Evolutionary conservation across 2,888 invertebrate genomes (phyloP), one percentile per base, ranked within the genome.

Genomic region (Drosophila barbarae): DNA sequence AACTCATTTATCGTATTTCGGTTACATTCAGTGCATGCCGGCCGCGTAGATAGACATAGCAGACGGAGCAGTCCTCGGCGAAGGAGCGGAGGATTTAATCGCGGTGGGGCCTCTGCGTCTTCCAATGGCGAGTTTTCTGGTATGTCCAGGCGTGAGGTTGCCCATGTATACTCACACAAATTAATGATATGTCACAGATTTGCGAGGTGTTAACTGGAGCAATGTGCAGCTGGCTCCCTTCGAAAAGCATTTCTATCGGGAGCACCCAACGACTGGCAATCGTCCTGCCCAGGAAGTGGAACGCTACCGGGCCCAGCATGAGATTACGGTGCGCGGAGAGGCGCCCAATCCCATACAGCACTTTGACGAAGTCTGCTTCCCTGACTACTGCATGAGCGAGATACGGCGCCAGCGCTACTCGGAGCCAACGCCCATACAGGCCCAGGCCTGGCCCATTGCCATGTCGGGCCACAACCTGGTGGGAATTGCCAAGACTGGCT

Each of bases 371-470:
- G 94, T 93, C 13, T 93, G 93, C 76, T 95, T 95, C 84, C 95
- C 95, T 12, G 94, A 94, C 77, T 93, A 93, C 86, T 93, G 94
- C 9, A 92, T 92, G 90, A 91, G 91, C 61, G 92, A 92, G 73
- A 92, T 93, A 44, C 90, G 88, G 36, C 91, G 90, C 30, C 93
- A 92, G 89, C 94, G 94, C 7, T 95, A 93, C 84, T 91, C 91
- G 30, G 92, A 93, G 50, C 96, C 96, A 0, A 96, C 96, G 2
- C 92, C 95, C 0, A 96, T 96, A 81, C 96, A 96, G 89, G 93
- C 95, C 5, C 94, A 95, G 85, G 94, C 95, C 4, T 96, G 95
- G 96, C 96, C 96, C 1, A 94, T 96, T 78, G 94, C 95, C 8
- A 92, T 96, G 91, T 93, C 94, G 72, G 96, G 96, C 6, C 90